phyloP scores from a whole-genome alignment of 2,797 vertebrate genomes.

The Knipowitschia caucasica region DNA sequence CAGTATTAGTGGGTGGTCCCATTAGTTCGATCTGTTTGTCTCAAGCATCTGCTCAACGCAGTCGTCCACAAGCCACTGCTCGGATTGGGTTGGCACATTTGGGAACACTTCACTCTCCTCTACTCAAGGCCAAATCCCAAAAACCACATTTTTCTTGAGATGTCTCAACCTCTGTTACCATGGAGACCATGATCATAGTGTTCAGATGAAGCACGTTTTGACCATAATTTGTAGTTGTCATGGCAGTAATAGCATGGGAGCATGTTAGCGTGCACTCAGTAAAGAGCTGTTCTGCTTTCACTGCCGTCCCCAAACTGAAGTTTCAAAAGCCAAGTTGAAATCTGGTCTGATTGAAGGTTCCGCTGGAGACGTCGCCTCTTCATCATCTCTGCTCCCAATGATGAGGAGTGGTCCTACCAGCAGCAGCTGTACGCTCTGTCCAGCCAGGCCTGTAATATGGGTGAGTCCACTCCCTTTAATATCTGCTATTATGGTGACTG shows the following conservation, averaged over 20 bases:
- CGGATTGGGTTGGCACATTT: slow-evolving; percentile 9
- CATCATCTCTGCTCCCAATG: slow-evolving; percentile 91
- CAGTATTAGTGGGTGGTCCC: slow-evolving; percentile 20
- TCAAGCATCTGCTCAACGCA: slow-evolving; percentile 25
- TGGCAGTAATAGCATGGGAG: slow-evolving; percentile 36
- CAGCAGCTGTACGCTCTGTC: slow-evolving; percentile 92
- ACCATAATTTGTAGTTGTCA: slow-evolving; percentile 53
- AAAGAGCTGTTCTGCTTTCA: slow-evolving; percentile 28
- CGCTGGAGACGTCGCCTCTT: slow-evolving; percentile 95
- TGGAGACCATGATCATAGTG: slow-evolving; percentile 37
- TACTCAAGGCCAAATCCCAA: slow-evolving; percentile 35
- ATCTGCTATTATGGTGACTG: background rate
- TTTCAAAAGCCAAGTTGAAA: slow-evolving; percentile 33
- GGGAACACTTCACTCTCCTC: slow-evolving; percentile 11
- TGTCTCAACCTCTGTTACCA: slow-evolving; percentile 43
- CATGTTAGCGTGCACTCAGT: slow-evolving; percentile 20
- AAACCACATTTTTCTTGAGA: slow-evolving; percentile 23
- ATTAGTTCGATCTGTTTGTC: slow-evolving; percentile 12
- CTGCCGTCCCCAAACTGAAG: slow-evolving; percentile 30
- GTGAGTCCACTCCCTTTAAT: slow-evolving; percentile 70
- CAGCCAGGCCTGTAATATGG: slow-evolving; percentile 97
- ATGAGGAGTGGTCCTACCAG: slow-evolving; percentile 98
- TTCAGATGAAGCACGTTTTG: slow-evolving; percentile 28
- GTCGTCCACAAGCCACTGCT: slow-evolving; percentile 34
- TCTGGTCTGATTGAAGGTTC: slow-evolving; percentile 78